Conservation (phyloP, 1,140 invertebrate species). For the Chionoecetes opilio region DNA sequence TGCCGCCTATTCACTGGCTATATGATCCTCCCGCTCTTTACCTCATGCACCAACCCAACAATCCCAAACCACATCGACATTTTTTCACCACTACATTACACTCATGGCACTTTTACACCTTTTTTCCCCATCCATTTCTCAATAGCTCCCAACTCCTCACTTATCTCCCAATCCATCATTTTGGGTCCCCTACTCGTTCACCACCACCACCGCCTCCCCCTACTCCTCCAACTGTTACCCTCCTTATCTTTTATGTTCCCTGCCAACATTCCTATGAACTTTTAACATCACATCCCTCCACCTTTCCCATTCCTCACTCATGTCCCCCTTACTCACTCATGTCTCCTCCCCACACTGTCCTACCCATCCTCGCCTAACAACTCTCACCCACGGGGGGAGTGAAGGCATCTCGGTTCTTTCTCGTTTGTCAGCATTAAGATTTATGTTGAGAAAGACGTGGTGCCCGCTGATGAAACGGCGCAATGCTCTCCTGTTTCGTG, state of each 20-base stretch:
- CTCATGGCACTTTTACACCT: background rate
- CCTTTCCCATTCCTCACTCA: background rate
- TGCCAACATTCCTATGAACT: background rate
- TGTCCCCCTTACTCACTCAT: background rate
- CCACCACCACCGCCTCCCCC: background rate
- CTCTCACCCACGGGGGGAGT: slow-evolving; percentile 1
- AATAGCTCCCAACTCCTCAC: background rate
- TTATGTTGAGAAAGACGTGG: slow-evolving; percentile 49
- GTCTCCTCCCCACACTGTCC: background rate
- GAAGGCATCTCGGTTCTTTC: background rate
- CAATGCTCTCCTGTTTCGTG: background rate
- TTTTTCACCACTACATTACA: background rate
- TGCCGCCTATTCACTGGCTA: background rate
- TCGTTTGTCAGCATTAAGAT: slow-evolving; percentile 56
- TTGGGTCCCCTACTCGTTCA: no score
- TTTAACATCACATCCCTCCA: background rate
- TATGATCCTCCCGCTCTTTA: background rate
- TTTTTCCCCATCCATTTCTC: background rate
- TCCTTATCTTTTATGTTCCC: slow-evolving; percentile 19
- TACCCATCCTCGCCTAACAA: background rate
- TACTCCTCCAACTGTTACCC: background rate
- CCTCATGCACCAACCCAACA: background rate
- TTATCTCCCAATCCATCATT: slow-evolving; percentile 37
- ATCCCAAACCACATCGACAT: background rate
- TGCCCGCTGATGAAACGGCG: background rate